Evolutionary conservation across 2,797 vertebrate genomes (phyloP).

Genomic region (Craterocephalus amniculus): DNA sequence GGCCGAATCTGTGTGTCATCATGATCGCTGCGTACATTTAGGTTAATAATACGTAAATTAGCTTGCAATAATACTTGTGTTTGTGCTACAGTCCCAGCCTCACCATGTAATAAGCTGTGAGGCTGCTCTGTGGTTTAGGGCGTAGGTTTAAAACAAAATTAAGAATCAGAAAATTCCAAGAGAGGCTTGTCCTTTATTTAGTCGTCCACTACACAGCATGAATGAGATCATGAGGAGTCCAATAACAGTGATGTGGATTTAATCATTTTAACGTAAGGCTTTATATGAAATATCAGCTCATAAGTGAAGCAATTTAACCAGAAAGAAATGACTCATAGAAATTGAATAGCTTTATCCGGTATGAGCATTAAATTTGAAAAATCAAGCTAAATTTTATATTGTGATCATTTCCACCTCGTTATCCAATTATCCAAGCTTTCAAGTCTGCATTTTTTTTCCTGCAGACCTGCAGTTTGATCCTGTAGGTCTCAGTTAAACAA

Average conservation of each 20-base stretch:
- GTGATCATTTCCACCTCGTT: constrained; percentile 76
- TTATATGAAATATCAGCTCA: constrained; percentile 66
- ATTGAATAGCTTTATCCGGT: constrained; percentile 48
- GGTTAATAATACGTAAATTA: constrained; percentile 60
- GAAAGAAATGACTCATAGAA: constrained; percentile 60
- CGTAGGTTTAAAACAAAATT: constrained; percentile 66
- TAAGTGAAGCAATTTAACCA: constrained; percentile 56
- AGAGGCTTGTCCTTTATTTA: constrained; percentile 64
- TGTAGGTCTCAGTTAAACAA: constrained; percentile 59
- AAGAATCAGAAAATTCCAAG: constrained; percentile 57
- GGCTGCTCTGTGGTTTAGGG: constrained; percentile 66
- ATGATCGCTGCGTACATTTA: constrained; percentile 41
- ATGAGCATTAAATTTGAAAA: constrained; percentile 46
- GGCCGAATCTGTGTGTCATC: constrained; percentile 1
- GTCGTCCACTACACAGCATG: constrained; percentile 49
- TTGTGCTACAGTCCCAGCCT: constrained; percentile 41
- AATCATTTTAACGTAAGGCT: constrained; percentile 53
- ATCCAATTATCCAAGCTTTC: constrained; percentile 66
- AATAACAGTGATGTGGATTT: constrained; percentile 59
- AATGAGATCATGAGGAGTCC: constrained; percentile 67
- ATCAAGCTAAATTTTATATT: constrained; percentile 61
- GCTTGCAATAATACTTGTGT: constrained; percentile 47
- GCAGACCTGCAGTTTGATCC: constrained; percentile 54
- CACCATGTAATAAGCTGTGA: constrained; percentile 64
- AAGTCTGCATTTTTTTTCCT: constrained; percentile 71